Conservation (phyloP, 2,888 invertebrate species). For the Drosophila borborema region DNA sequence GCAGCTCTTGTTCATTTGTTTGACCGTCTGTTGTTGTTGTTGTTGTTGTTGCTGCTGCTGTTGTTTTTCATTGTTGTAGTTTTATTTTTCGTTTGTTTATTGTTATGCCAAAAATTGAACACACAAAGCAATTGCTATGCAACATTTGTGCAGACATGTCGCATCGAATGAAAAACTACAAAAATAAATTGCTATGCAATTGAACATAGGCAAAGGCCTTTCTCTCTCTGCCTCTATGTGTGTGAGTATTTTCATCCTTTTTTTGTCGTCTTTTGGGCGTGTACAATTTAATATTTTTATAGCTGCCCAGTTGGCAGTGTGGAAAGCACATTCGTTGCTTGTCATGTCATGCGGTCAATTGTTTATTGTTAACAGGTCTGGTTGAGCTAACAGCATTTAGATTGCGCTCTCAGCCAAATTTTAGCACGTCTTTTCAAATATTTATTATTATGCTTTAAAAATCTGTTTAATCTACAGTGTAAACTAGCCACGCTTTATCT, state of each 20-base stretch:
- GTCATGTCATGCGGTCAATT: conserved; percentile 75
- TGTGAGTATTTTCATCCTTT: conserved; percentile 7
- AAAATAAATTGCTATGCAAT: conserved; percentile 71
- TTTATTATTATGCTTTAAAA: conserved; percentile 20
- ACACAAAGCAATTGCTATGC: conserved; percentile 75
- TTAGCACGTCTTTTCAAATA: conserved; percentile 14
- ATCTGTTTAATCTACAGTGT: conserved; percentile 1
- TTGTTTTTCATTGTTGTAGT: conserved; percentile 4
- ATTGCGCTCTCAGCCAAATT: not conserved
- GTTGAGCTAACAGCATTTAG: conserved; percentile 8
- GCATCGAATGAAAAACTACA: conserved; percentile 48
- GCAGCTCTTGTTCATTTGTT: conserved; percentile 69
- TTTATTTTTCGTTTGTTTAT: conserved; percentile 37
- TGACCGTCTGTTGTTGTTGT: conserved; percentile 38
- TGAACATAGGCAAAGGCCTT: conserved; percentile 38
- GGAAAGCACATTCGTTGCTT: conserved; percentile 47
- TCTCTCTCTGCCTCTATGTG: not conserved
- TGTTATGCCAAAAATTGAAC: conserved; percentile 59
- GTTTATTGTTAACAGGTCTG: conserved; percentile 70
- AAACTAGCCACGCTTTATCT: not conserved
- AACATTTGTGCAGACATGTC: conserved; percentile 71
- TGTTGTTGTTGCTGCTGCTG: conserved; percentile 7
- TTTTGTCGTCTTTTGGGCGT: conserved; percentile 10
- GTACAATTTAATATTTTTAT: conserved; percentile 63
- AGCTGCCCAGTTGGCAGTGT: conserved; percentile 46